Evolutionary conservation across 2,888 invertebrate species (phyloP), one percentile per base, ranked within the genome.

Genomic region (Odiellus spinosus): DNA sequence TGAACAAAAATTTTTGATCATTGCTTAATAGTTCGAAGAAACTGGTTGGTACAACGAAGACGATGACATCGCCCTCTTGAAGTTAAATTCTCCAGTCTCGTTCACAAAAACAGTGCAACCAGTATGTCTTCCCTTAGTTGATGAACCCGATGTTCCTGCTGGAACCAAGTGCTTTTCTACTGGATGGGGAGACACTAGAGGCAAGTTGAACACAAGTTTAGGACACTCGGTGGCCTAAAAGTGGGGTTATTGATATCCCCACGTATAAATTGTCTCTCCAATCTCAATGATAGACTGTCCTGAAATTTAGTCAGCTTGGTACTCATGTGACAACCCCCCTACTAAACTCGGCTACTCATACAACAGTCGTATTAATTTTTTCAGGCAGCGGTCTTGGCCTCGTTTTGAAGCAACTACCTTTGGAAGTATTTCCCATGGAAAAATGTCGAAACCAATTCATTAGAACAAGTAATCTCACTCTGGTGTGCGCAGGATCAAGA

Each of bases 131-230:
- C 49, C 49, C 6, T 20, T 40, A 3, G 26, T 18, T 5, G n/a
- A 42, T n/a, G 36, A 5, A 2, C 17, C 39, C n/a, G 41, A 49
- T 11, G 14, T 21, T 14, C 39, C 44, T 8, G 8, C 8, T 8
- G 18, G 34, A 1, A 48, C 43, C 38, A 47, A 44, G 12, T 52
- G 49, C 15, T 50, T 40, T 10, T 45, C 46, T 2, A 49, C 42
- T 2, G 52, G 52, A 18, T 52, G 52, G 52, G 52, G 52, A n/a
- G 41, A 41, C 8, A 50, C 52, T 2, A 49, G 49, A 52, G 52
- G 52, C 50, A 33, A 42, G 26, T 40, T 4, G 10, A 4, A 40
- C n/a, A n/a, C n/a, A n/a, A n/a, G n/a, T n/a, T n/a, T n/a, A n/a
- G n/a, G n/a, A n/a, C n/a, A n/a, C n/a, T n/a, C n/a, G n/a, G n/a